These are phyloP conservation scores for Ischnura elegans DNA, from an alignment of 2,888 invertebrate genomes.

Conservation along the genomic window DNA sequence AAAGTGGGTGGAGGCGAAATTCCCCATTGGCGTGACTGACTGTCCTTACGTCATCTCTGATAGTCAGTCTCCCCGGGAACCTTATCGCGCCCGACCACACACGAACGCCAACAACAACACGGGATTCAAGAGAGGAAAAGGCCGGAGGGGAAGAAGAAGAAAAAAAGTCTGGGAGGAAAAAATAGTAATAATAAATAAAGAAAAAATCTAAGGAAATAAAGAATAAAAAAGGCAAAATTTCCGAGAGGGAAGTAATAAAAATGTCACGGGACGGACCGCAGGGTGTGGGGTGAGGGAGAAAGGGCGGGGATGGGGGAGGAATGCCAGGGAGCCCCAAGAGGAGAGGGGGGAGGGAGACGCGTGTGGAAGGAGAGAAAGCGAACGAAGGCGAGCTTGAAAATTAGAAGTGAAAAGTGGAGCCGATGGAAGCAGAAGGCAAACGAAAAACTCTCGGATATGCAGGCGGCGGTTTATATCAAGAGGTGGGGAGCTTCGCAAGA, in stretches of 20 bases:
- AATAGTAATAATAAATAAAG: constrained; percentile 1
- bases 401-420: not conserved
- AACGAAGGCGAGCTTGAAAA: not conserved
- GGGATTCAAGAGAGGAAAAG: not conserved
- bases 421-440: not conserved
- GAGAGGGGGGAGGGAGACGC: not conserved
- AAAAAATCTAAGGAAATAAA: constrained; percentile 16
- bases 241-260: constrained; percentile 57
- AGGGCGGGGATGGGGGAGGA: not conserved
- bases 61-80: constrained; percentile 64
- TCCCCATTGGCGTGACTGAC: constrained; percentile 54
- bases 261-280: constrained; percentile 29
- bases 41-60: constrained; percentile 66
- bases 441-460: too few relatives aligned
- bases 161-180: constrained; percentile 18
- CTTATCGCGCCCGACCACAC: constrained; percentile 58
- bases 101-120: constrained; percentile 47
- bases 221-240: constrained; percentile 24
- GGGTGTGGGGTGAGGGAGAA: not conserved
- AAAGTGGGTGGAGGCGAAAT: not conserved
- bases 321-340: not conserved
- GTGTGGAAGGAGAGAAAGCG: not conserved
- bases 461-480: not conserved
- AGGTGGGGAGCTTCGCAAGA: not conserved
- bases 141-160: not conserved